Percentiles rank a stretch among this genome's conserved stretches.
phyloP scores from a whole-genome alignment of 2,888 invertebrate species.

The Rhagium mordax region DNA sequence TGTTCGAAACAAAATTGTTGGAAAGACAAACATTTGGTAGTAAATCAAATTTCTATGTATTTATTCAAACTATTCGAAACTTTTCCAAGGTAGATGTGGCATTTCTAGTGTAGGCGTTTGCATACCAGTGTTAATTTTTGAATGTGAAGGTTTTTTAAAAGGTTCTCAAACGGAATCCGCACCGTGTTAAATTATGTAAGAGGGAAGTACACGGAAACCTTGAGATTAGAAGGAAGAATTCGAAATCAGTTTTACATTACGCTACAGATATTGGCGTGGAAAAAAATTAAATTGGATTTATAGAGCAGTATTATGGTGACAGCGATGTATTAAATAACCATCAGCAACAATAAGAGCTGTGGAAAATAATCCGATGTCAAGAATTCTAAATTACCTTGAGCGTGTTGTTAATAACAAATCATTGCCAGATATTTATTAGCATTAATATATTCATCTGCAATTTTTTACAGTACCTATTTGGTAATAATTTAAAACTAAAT shows the following conservation, averaged over 20 bases:
- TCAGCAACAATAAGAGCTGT: no score
- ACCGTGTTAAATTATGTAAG: not conserved
- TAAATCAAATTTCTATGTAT: not conserved
- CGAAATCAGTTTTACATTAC: not conserved
- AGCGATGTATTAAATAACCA: not conserved
- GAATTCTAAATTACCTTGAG: not conserved
- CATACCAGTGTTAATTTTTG: not conserved
- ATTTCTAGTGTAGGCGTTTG: not conserved
- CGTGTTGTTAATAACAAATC: not conserved
- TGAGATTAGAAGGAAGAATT: constrained; percentile 20
- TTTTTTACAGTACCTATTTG: constrained; percentile 10
- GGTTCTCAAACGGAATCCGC: not conserved
- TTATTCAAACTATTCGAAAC: not conserved
- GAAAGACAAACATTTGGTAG: no score
- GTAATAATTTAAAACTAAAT: not conserved
- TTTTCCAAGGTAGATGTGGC: not conserved
- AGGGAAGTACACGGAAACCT: not conserved
- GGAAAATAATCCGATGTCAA: not conserved
- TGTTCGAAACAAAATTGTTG: no score
- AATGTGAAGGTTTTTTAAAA: constrained; percentile 16
- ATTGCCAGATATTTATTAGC: not conserved
- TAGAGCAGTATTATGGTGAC: not conserved
- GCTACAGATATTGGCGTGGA: not conserved
- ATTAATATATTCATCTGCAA: not conserved
- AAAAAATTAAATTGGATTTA: not conserved